Evolutionary conservation across 2,888 invertebrate species (phyloP).

Genomic region (Eustalomyia histrio): DNA sequence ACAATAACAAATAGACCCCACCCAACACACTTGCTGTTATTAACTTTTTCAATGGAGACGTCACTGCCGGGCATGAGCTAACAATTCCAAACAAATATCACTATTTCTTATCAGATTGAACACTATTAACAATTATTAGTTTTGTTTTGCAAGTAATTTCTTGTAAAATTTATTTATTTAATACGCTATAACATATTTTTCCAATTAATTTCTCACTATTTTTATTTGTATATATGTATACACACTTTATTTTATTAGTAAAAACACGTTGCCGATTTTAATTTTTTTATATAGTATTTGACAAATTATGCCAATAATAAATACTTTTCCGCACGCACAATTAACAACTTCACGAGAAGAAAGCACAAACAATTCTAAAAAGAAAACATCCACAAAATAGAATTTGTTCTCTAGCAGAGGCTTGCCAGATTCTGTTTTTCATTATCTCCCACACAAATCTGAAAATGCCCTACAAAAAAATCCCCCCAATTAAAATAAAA

Average conservation of each 20-base stretch:
- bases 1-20: background rate
- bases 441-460: too few relatives aligned
- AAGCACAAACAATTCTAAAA: conserved; percentile 53
- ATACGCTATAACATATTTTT: background rate
- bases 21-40: background rate
- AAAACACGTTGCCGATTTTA: conserved; percentile 2
- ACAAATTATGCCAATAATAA: too few relatives aligned
- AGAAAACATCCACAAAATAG: conserved; percentile 49
- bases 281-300: conserved; percentile 23
- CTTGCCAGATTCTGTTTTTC: too few relatives aligned
- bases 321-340: conserved; percentile 5
- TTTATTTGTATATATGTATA: conserved; percentile 7
- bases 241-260: conserved; percentile 4
- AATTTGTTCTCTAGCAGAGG: conserved; percentile 23
- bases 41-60: background rate
- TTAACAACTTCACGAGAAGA: conserved; percentile 47
- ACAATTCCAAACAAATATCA: background rate
- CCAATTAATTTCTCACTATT: conserved; percentile 6
- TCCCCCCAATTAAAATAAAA: too few relatives aligned
- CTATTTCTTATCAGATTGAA: conserved; percentile 9
- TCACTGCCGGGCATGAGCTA: background rate
- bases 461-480: too few relatives aligned
- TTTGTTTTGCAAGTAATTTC: background rate
- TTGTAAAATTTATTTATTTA: conserved; percentile 2
- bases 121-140: background rate